phyloP scores from a whole-genome alignment of 2,113 vertebrate species.

The zebrafish (Danio rerio) region GRCz12tu NC_133191.1:34550001-34550500 shows the following conservation, averaged over 20 bases:
- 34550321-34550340: no score
- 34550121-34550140: slow-evolving; percentile 8
- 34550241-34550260: slow-evolving; percentile 43
- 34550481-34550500: no score
- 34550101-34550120: slow-evolving; percentile 17
- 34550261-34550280: slow-evolving; percentile 63
- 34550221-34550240: slow-evolving; percentile 40
- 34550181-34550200: slow-evolving; percentile 26
- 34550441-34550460: no score
- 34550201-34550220: slow-evolving; percentile 60
- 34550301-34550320: neutral
- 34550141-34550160: neutral
- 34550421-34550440: no score
- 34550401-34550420: no score
- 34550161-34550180: slow-evolving; percentile 29
- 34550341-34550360: no score
- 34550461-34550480: no score
- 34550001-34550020: slow-evolving; percentile 70
- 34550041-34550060: slow-evolving; percentile 68
- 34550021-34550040: slow-evolving; percentile 66
- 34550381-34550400: no score
- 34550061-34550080: slow-evolving; percentile 50
- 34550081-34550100: slow-evolving; percentile 40
- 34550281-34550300: neutral
- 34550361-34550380: no score